Evolutionary conservation across 1,140 invertebrate species (phyloP), one percentile per base, ranked within the genome.

Genomic region (Paralvinella palmiformis): DNA sequence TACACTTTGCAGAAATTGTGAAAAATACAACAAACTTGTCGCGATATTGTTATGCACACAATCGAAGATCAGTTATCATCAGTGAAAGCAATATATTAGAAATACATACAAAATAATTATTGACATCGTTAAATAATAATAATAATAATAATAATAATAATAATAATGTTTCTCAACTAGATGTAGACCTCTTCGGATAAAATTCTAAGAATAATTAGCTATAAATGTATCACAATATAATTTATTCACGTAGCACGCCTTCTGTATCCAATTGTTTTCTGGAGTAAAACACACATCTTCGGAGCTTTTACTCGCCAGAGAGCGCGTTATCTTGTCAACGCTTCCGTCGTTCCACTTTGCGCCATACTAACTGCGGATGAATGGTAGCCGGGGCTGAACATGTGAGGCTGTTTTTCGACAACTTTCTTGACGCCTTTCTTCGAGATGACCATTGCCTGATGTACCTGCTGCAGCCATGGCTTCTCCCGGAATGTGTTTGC

Each of bases 401-500:
- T 27, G 33, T 57, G 55, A 20, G 55, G 55, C 29, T 57, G 27
- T 7, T 33, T 33, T 10, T 57, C 33, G 22, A 57, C 4, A 4
- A 32, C 33, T 32, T 36, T 57, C 55, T 32, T 32, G 1, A 57
- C 55, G 10, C 55, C 55, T 6, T 17, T 27, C 5, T 27, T 33
- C 5, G 55, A 27, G 33, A 57, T 57, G 7, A 17, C 35, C 55
- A 57, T 57, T 4, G 55, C 55, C 55, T 57, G 55, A 4, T 57
- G 55, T 22, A 78, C 72, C 62, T 75, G 74, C 10, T 67, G 62
- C 52, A 78, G 65, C 75, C 75, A 78, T 1, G 76, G 71, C 67
- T 77, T 78, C 36, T 77, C 75, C 53, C 70, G 71, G 63, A 78
- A 77, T 0, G 67, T 65, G 65, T 74, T 75, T 24, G 75, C 74